Evolutionary conservation across 2,113 vertebrate species (phyloP).

Genomic region (Phocoena phocoena): DNA sequence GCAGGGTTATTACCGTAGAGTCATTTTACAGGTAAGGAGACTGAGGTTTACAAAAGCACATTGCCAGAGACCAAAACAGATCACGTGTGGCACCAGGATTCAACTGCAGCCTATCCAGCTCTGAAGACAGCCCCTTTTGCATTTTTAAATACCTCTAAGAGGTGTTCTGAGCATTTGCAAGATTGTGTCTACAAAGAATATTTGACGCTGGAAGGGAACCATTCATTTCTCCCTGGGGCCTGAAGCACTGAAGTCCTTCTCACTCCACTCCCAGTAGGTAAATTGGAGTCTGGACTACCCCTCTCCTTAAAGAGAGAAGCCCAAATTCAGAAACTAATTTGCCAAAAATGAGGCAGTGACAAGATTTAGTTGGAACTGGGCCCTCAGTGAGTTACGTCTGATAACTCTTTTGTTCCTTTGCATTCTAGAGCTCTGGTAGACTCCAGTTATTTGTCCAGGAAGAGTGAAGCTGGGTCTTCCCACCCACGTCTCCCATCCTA

Average conservation of each 20-base stretch:
- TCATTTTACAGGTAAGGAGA: background rate
- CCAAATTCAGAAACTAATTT: background rate
- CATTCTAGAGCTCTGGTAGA: accelerated
- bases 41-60: background rate
- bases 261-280: background rate
- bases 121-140: background rate
- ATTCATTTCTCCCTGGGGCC: background rate
- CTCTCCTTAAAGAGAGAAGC: background rate
- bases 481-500: background rate
- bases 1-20: background rate
- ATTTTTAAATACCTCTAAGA: background rate
- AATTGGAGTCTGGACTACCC: background rate
- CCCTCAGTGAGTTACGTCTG: background rate
- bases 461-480: background rate
- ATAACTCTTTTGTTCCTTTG: background rate
- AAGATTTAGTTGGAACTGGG: background rate
- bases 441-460: background rate
- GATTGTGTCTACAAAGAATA: background rate
- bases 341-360: background rate
- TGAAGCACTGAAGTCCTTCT: background rate
- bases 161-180: background rate
- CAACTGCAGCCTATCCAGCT: background rate
- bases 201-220: background rate
- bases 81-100: background rate
- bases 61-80: background rate